phyloP scores from a whole-genome alignment of 2,113 vertebrate genomes.

The Limnothrissa miodon region DNA sequence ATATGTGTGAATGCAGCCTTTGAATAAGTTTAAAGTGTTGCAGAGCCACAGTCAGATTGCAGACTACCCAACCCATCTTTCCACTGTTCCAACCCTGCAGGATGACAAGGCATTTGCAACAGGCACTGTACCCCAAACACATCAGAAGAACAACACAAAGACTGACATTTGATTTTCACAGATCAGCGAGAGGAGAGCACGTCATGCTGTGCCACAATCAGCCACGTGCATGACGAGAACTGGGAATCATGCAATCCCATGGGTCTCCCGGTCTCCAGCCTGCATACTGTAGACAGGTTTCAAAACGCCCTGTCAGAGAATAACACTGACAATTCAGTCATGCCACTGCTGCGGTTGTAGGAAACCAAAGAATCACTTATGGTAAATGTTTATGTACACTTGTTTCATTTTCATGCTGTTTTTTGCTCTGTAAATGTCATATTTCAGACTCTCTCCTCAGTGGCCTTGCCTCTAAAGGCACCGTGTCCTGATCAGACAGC shows the following conservation, averaged over 20 bases:
- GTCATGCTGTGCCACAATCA: not conserved
- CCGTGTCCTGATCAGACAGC: conserved; percentile 79
- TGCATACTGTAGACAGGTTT: not conserved
- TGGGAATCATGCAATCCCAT: conserved; percentile 11
- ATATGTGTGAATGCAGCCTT: not conserved
- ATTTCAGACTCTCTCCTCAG: conserved; percentile 91
- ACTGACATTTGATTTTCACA: not conserved
- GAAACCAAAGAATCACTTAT: not conserved
- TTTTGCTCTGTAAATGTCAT: conserved; percentile 61
- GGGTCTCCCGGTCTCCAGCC: not conserved
- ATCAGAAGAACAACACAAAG: not conserved
- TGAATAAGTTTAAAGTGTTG: conserved; percentile 7
- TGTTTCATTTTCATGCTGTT: conserved; percentile 28
- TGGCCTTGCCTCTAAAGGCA: conserved; percentile 83
- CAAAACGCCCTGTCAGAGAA: not conserved
- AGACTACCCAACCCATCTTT: conserved; percentile 39
- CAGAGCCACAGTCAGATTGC: conserved; percentile 19
- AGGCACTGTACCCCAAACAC: not conserved
- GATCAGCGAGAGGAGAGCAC: not conserved
- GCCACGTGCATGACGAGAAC: not conserved
- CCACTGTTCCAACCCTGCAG: conserved; percentile 26
- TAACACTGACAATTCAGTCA: not conserved
- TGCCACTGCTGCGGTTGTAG: not conserved
- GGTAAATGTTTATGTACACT: not conserved
- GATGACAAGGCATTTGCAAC: conserved; percentile 28